Evolutionary conservation across 2,888 invertebrate genomes (phyloP).

Genomic region (Pteria penguin): DNA sequence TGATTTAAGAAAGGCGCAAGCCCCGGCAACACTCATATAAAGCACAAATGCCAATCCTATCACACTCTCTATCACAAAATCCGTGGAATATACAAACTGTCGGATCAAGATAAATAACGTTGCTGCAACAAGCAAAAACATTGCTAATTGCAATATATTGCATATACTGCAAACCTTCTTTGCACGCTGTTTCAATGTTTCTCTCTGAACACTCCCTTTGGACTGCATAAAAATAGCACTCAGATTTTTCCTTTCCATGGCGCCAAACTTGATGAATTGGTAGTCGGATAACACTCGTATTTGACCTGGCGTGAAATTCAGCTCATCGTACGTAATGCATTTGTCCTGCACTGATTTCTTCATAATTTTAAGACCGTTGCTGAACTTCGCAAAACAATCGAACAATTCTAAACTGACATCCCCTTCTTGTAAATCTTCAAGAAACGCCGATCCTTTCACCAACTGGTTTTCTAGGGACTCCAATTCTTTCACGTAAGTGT

Average conservation of each 20-base stretch:
- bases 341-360: slow-evolving; percentile 49
- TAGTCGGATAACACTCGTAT: neutral
- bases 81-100: neutral
- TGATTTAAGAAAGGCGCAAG: slow-evolving; percentile 16
- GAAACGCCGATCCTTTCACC: slow-evolving; percentile 59
- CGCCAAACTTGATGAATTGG: slow-evolving; percentile 14
- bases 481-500: slow-evolving; percentile 54
- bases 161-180: neutral
- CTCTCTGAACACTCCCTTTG: neutral
- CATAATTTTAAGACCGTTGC: slow-evolving; percentile 41
- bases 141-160: neutral
- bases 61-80: neutral
- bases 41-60: slow-evolving; percentile 7
- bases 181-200: neutral
- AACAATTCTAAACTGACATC: slow-evolving; percentile 70
- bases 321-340: slow-evolving; percentile 43
- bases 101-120: slow-evolving; percentile 1
- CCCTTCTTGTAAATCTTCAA: slow-evolving; percentile 67
- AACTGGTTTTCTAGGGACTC: slow-evolving; percentile 52
- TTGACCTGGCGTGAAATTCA: slow-evolving; percentile 50
- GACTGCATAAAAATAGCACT: slow-evolving; percentile 3
- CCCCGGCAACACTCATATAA: neutral
- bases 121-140: neutral
- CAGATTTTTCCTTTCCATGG: neutral
- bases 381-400: slow-evolving; percentile 57